Percentiles rank a stretch among this genome's conserved stretches.
These are phyloP conservation scores for Hormaphis cornu DNA, from an alignment of 1,140 invertebrate genomes.

Conservation along the genomic window DNA sequence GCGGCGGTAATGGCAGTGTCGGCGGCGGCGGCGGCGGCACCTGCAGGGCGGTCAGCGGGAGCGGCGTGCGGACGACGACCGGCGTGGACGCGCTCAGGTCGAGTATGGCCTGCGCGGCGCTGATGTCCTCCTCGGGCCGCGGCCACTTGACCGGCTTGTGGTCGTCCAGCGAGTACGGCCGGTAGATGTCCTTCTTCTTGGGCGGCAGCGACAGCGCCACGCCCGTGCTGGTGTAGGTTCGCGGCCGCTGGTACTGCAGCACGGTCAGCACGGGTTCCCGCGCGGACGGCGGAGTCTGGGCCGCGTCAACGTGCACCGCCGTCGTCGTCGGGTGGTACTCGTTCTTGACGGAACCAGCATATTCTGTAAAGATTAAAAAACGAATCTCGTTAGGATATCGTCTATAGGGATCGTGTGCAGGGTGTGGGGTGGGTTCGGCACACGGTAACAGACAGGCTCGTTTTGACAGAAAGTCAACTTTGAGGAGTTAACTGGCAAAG, in stretches of 20 bases:
- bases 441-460: too few species aligned
- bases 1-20: constrained; percentile 75
- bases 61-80: constrained; percentile 42
- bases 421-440: too few species aligned
- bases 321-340: constrained; percentile 31
- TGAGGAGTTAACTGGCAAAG: too few species aligned
- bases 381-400: too few species aligned
- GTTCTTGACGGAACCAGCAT: not conserved
- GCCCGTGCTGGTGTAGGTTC: constrained; percentile 63
- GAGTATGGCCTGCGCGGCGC: constrained; percentile 74
- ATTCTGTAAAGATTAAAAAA: not conserved
- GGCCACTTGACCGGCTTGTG: constrained; percentile 43
- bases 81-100: constrained; percentile 76
- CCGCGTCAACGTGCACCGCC: constrained; percentile 35
- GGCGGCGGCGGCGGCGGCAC: constrained; percentile 52
- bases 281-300: constrained; percentile 36
- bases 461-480: too few species aligned
- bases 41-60: constrained; percentile 56
- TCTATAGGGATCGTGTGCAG: too few species aligned
- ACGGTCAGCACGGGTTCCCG: constrained; percentile 33
- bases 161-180: constrained; percentile 70
- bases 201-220: constrained; percentile 68
- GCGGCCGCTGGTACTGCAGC: constrained; percentile 21
- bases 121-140: constrained; percentile 50
- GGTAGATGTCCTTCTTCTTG: constrained; percentile 79